A percentile compares a stretch with the other conserved stretches of the same genome.
Evolutionary conservation across 2,797 vertebrate species (phyloP).

Genomic region (Babyrousa celebensis): DNA sequence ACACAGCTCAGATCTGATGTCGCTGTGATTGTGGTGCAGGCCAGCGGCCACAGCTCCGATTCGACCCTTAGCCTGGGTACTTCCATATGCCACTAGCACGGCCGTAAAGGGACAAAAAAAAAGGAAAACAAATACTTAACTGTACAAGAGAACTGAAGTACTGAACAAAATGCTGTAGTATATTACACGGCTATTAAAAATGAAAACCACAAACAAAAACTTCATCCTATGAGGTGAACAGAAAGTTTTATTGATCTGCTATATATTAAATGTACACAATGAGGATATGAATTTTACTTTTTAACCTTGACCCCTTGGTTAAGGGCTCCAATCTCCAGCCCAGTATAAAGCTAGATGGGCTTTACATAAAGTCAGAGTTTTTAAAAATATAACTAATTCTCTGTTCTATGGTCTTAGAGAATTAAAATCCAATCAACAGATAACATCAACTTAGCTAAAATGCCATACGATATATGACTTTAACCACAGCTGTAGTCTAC

Average conservation of each 20-base stretch:
- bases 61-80: no score
- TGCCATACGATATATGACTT: neutral
- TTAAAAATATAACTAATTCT: neutral
- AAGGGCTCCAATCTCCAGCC: neutral
- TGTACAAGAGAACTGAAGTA: neutral
- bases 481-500: neutral
- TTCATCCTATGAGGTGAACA: neutral
- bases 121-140: neutral
- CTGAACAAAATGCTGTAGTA: neutral
- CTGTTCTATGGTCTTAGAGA: neutral
- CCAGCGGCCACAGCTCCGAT: no score
- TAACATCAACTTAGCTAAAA: neutral
- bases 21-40: no score
- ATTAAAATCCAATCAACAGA: neutral
- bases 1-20: no score
- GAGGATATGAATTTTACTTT: slow-evolving; percentile 24
- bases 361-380: neutral
- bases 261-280: neutral
- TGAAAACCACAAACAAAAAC: neutral
- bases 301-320: neutral
- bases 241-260: neutral
- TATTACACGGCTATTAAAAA: neutral
- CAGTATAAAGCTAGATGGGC: neutral
- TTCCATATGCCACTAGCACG: no score
- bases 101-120: no score